A percentile compares a stretch with the other conserved stretches of the same genome.
Evolutionary conservation across 1,140 invertebrate genomes (phyloP).

Genomic region (Cephus cinctus): DNA sequence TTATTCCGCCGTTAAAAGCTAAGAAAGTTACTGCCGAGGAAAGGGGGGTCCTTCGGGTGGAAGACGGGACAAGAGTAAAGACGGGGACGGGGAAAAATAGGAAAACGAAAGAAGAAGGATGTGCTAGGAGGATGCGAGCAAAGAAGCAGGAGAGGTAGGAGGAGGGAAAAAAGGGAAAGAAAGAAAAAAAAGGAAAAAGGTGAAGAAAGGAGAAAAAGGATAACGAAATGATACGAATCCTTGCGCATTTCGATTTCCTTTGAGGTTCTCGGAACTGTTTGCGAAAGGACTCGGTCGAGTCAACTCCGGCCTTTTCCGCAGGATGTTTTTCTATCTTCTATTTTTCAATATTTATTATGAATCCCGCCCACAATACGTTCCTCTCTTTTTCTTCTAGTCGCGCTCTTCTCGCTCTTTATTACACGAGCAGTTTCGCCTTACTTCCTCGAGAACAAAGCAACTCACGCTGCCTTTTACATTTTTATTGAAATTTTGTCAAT

Average conservation of each 20-base stretch:
- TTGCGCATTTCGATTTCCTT: constrained; percentile 28
- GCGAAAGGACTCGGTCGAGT: neutral
- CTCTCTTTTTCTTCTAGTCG: neutral
- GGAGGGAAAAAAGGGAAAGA: neutral
- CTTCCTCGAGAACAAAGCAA: neutral
- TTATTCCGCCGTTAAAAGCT: no score
- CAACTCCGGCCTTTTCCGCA: no score
- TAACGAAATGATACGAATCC: constrained; percentile 27
- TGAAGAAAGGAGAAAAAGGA: constrained; percentile 4
- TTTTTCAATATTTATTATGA: neutral
- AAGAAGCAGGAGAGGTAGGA: no score
- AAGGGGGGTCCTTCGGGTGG: constrained; percentile 15
- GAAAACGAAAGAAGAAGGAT: neutral
- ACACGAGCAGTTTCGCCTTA: neutral
- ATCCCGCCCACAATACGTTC: neutral
- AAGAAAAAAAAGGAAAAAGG: neutral
- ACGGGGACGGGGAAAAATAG: no score
- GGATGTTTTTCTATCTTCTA: neutral
- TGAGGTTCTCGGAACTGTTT: neutral
- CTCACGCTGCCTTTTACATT: neutral
- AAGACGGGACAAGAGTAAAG: neutral
- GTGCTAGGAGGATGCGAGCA: no score
- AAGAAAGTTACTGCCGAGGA: constrained; percentile 29
- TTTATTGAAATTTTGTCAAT: neutral
- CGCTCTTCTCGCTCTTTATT: neutral